Evolutionary conservation across 2,888 invertebrate species (phyloP), one percentile per base, ranked within the genome.

Genomic region (Muschampia plurimacula): DNA sequence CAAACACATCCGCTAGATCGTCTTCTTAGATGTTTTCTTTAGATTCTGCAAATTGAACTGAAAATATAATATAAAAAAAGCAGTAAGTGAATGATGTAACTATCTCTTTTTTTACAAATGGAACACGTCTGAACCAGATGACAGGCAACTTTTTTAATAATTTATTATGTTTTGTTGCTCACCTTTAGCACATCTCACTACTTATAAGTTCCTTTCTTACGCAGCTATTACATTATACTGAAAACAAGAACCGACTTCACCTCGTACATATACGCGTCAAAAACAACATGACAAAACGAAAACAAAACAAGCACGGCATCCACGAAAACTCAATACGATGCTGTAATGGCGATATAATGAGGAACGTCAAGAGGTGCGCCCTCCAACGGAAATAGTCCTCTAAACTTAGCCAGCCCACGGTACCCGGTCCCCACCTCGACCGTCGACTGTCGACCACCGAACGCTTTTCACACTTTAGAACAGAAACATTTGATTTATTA

Each of bases 341-440:
- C 49, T 13, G 71, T 71, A 68, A 74, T 74, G 74, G 68, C 60
- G 67, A 68, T 60, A 68, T 67, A 74, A 72, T 71, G 74, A 66
- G 71, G 44, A 49, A 60, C 55, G 36, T 49, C 57, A 44, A 70
- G 64, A 64, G 69, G 64, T 70, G 67, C 62, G 32, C 63, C 46
- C 60, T 55, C 44, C 59, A 41, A 70, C 70, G 44, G 60, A 69
- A 73, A 73, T 73, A 66, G 66, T 57, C 64, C 64, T 64, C 69
- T 70, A 70, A 49, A 71, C 55, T 49, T 71, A 74, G 72, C 67
- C 22, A 2, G n/a, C n/a, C 49, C 49, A n/a, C 15, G 8, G 52
- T 52, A 6, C 4, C 52, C 52, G 9, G n/a, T n/a, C 8, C 44
- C 49, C 5, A 6, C 6, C n/a, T n/a, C 52, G 41, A 5, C 41